phyloP scores from a whole-genome alignment of 2,797 vertebrate genomes.

The Gallinago solitaria region DNA sequence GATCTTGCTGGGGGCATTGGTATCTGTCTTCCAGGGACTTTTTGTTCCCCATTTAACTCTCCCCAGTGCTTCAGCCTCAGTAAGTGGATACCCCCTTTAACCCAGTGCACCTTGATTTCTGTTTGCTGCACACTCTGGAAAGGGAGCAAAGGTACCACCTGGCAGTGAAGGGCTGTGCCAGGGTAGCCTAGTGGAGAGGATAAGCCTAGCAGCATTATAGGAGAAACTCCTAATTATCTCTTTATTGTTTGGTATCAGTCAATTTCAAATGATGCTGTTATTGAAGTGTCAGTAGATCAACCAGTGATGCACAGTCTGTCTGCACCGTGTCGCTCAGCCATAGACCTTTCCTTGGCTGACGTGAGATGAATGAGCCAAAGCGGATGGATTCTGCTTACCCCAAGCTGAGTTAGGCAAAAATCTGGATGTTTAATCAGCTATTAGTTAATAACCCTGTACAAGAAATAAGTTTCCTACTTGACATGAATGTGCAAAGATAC shows the following conservation, averaged over 20 bases:
- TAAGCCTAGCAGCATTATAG: background rate
- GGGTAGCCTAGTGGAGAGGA: background rate
- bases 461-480: background rate
- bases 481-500: background rate
- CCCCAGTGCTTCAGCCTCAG: background rate
- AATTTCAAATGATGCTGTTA: background rate
- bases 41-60: background rate
- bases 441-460: background rate
- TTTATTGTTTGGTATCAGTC: background rate
- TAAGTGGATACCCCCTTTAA: background rate
- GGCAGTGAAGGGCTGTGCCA: background rate
- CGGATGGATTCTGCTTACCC: background rate
- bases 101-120: background rate
- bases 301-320: background rate
- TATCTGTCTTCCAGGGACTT: background rate
- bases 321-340: accelerated
- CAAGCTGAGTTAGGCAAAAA: background rate
- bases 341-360: background rate
- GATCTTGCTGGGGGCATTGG: accelerated
- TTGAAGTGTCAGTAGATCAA: background rate
- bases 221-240: background rate
- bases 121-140: background rate
- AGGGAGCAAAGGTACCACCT: background rate
- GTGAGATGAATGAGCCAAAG: background rate
- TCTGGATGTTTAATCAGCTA: background rate